These are phyloP conservation scores for Tangara arthus DNA, from an alignment of 2,797 vertebrate genomes.

Conservation along the genomic window DNA sequence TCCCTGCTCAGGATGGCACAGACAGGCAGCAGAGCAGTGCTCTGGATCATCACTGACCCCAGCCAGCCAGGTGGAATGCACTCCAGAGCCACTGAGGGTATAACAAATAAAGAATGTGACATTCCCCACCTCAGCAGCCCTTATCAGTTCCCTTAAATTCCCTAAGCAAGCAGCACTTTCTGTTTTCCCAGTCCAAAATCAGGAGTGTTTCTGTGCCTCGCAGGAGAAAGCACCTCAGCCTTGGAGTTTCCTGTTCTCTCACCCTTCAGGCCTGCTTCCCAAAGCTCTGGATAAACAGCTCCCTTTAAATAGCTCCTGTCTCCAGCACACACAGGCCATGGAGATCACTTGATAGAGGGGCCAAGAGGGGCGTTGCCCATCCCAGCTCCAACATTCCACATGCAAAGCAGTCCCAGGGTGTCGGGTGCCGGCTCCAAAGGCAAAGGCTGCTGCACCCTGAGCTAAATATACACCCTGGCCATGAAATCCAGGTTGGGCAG, in stretches of 20 bases:
- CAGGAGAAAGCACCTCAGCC: neutral
- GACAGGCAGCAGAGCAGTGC: neutral
- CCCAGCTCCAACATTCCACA: neutral
- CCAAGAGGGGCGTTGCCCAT: neutral
- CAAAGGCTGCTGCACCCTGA: neutral
- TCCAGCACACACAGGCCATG: accelerated
- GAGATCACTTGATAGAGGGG: neutral
- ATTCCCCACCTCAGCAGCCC: neutral
- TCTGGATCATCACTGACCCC: neutral
- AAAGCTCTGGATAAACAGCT: neutral
- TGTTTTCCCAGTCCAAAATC: neutral
- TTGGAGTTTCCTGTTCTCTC: neutral
- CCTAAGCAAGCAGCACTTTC: neutral
- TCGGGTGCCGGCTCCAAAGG: accelerated
- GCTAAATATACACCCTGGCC: neutral
- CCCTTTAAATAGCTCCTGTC: neutral
- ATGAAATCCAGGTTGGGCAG: neutral
- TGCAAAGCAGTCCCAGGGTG: neutral
- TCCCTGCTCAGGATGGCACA: neutral
- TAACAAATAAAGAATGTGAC: neutral
- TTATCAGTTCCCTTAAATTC: neutral
- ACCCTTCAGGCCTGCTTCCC: neutral
- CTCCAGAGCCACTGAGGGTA: neutral
- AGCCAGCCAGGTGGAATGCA: neutral
- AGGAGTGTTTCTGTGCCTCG: accelerated